Evolutionary conservation across 2,797 vertebrate species (phyloP).

Genomic region (Diglossa cyanea): DNA sequence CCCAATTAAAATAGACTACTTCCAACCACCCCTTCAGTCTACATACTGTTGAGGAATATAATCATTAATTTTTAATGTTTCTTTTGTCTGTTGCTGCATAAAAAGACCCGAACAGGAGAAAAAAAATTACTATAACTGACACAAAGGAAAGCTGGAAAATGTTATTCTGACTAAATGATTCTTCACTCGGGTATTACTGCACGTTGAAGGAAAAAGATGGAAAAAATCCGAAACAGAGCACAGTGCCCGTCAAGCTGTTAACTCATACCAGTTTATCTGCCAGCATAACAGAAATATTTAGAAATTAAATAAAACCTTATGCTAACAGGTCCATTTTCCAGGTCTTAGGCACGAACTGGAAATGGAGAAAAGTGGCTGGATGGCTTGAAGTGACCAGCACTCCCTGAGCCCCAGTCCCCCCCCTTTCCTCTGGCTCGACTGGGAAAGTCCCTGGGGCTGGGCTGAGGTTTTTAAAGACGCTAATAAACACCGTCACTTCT

Average conservation of each 20-base stretch:
- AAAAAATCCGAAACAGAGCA: not conserved
- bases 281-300: not conserved
- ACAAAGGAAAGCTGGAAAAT: constrained; percentile 37
- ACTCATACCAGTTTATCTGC: not conserved
- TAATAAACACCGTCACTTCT: not conserved
- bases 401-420: not conserved
- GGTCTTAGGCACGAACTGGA: not conserved
- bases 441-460: not conserved
- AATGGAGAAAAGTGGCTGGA: not conserved
- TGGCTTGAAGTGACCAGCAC: not conserved
- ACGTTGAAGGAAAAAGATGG: not conserved
- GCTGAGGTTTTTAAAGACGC: not conserved
- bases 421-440: no score
- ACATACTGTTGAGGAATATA: not conserved
- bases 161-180: not conserved
- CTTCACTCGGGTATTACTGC: not conserved
- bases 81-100: constrained; percentile 35
- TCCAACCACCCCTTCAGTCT: not conserved
- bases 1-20: not conserved
- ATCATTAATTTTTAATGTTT: constrained; percentile 39
- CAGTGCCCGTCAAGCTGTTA: not conserved
- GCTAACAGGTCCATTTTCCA: not conserved
- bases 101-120: not conserved
- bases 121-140: not conserved
- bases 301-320: not conserved